Percentiles rank a stretch among this genome's conserved stretches.
Conservation (phyloP, 1,140 invertebrate genomes). For the Harlomillsia oculata region DNA sequence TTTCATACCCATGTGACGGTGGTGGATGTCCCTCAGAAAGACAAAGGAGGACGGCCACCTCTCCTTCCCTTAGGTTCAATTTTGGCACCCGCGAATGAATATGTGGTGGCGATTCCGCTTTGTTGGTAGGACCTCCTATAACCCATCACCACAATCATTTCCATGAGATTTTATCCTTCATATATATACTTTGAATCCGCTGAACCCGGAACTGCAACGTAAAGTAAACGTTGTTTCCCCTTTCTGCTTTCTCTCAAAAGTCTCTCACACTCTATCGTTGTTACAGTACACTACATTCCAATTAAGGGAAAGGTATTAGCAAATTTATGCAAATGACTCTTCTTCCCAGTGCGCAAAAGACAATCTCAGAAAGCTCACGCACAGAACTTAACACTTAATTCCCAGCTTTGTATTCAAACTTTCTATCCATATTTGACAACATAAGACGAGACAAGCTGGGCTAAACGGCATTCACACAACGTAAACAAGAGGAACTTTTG, state of each 20-base stretch:
- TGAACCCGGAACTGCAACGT: no score
- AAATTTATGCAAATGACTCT: constrained; percentile 9
- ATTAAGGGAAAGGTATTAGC: neutral
- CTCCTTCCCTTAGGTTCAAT: constrained; percentile 46
- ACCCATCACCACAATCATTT: no score
- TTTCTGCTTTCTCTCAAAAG: no score
- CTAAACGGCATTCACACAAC: no score
- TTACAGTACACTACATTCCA: no score
- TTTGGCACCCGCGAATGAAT: constrained; percentile 13
- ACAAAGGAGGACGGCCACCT: constrained; percentile 61
- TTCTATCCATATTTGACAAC: no score
- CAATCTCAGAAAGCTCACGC: constrained; percentile 3
- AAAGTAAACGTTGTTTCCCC: no score
- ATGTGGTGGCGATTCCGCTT: constrained; percentile 7
- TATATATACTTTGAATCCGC: no score
- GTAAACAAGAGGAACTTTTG: no score
- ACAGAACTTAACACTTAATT: constrained; percentile 12
- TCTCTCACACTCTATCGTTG: no score
- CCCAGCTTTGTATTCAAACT: constrained; percentile 12
- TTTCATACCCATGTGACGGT: constrained; percentile 64
- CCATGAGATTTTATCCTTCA: no score
- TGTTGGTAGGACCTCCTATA: neutral
- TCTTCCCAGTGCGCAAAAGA: neutral
- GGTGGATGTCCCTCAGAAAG: constrained; percentile 62
- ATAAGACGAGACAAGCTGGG: no score